Base-by-base conservation (phyloP, 2,888 invertebrate species). In the Lobophora halterata region DNA sequence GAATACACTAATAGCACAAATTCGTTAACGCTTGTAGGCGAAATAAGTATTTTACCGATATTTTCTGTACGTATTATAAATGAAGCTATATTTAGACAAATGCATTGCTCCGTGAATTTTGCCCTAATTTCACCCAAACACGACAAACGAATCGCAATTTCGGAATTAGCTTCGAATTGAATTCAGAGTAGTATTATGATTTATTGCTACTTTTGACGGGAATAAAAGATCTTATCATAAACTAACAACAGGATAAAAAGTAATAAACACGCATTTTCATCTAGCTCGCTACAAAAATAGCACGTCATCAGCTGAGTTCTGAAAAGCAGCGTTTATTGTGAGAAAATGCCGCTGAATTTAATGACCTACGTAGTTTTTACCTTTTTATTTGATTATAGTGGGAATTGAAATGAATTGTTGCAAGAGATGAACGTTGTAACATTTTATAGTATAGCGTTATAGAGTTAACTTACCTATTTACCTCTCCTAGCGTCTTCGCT, bases 1-100 rank as follows among this genome's bases (percentile, higher is more conserved):
- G 21, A 30, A 31, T 37, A 47, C 51, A 41, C 35, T 44, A 46
- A 52, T 49, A 44, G 43, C 41, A 39, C 28, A 17, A 30, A 40
- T 52, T 46, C 46, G 46, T 49, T 49, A 52, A 28, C 25, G 9
- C 14, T 26, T 27, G 20, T 13, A 17, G 31, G 8, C 18, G 26
- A 18, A 27, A 10, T 20, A 19, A 14, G 18, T 24, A 29, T 29
- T 18, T 23, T 36, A 12, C 18, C 30, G 30, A 30, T 41, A 35
- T 28, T 21, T 23, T 38, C 6, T 18, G 16, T 28, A 20, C 18
- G 4, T 19, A 14, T n/a, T n/a, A n/a, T n/a, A n/a, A n/a, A n/a
- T n/a, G n/a, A n/a, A n/a, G n/a, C n/a, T n/a, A n/a, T n/a, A n/a
- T n/a, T n/a, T n/a, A n/a, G n/a, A n/a, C n/a, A n/a, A n/a, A n/a